phyloP scores from a whole-genome alignment of 2,113 vertebrate genomes.

The Amphiprion percula region DNA sequence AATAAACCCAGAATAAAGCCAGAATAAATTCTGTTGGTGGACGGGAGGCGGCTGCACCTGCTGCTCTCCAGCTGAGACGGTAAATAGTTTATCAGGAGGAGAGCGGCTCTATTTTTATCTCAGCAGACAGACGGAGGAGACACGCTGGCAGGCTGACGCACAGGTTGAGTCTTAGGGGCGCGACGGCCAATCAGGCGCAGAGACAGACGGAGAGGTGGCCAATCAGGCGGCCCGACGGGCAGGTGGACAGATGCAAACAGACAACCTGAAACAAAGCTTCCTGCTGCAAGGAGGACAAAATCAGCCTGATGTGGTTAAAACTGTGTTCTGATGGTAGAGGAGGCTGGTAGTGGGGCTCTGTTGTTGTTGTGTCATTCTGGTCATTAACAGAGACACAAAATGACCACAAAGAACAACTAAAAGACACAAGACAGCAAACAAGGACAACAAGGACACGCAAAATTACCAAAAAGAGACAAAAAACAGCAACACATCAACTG shows the following conservation, averaged over 20 bases:
- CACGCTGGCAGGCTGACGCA: slow-evolving; percentile 29
- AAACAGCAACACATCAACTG: no score
- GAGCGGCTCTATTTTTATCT: slow-evolving; percentile 59
- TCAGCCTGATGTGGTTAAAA: neutral
- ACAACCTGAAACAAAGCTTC: neutral
- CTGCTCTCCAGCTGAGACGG: slow-evolving; percentile 35
- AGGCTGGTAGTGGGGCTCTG: no score
- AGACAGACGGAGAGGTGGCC: slow-evolving; percentile 1
- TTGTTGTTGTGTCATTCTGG: no score
- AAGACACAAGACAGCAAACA: no score
- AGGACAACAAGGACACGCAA: no score
- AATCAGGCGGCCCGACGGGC: slow-evolving; percentile 19
- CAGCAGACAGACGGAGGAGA: slow-evolving; percentile 49
- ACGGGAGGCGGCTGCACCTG: slow-evolving; percentile 22
- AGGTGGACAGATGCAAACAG: slow-evolving; percentile 29
- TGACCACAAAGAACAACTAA: no score
- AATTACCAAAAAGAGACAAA: no score
- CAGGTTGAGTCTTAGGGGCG: slow-evolving; percentile 25
- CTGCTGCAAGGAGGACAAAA: neutral
- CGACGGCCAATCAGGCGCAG: neutral
- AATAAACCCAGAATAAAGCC: no score
- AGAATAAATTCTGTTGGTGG: neutral
- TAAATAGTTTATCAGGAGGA: slow-evolving; percentile 65
- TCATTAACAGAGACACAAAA: no score
- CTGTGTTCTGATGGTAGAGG: no score